Conservation (phyloP, 2,797 vertebrate genomes). For the Dipus sagitta region DNA sequence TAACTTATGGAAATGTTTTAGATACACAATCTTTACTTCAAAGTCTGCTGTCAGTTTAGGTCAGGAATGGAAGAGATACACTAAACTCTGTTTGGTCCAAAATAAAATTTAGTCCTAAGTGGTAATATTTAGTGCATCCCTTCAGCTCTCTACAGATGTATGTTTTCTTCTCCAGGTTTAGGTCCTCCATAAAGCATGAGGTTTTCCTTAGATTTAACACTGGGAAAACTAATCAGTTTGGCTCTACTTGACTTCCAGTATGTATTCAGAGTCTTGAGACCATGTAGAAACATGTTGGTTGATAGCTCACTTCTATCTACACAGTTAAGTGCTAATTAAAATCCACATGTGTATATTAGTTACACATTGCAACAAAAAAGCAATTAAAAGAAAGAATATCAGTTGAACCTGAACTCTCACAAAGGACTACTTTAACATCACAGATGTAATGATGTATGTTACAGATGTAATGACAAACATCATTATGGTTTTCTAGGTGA, state of each 20-base stretch:
- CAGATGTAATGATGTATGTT: background rate
- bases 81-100: background rate
- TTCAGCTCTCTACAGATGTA: background rate
- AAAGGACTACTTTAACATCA: constrained; percentile 4
- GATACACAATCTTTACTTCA: background rate
- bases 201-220: constrained; percentile 26
- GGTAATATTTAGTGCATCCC: background rate
- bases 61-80: constrained; percentile 8
- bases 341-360: background rate
- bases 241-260: background rate
- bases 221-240: constrained; percentile 8
- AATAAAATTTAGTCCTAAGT: constrained; percentile 6
- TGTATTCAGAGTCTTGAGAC: constrained; percentile 46
- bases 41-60: background rate
- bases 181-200: background rate
- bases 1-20: constrained; percentile 7
- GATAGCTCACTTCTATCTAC: constrained; percentile 10
- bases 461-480: too few species aligned
- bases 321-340: background rate
- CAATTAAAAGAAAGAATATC: background rate
- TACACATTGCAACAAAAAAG: background rate
- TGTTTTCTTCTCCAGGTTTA: constrained; percentile 2
- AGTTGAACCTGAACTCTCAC: background rate
- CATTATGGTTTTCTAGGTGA: background rate
- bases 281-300: constrained; percentile 42